Percentiles rank a stretch among this genome's conserved stretches.
Conservation (phyloP, 2,797 vertebrate species). For the Falco cherrug region DNA sequence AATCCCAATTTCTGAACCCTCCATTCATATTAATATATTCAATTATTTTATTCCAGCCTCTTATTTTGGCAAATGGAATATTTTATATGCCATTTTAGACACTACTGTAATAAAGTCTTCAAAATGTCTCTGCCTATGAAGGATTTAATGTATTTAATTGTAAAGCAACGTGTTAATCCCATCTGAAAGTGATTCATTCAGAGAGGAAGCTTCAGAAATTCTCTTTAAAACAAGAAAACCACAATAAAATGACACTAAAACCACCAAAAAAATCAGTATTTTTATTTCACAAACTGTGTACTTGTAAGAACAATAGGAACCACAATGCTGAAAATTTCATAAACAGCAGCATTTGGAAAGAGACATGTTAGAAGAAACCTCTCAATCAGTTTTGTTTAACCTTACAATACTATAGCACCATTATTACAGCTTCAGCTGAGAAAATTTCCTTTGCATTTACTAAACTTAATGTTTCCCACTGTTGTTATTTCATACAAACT, state of each 20-base stretch:
- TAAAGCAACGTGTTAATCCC: background rate
- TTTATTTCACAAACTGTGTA: background rate
- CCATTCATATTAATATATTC: background rate
- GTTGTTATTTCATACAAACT: background rate
- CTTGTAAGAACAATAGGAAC: background rate
- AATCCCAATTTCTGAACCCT: background rate
- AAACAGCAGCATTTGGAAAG: background rate
- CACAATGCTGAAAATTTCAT: background rate
- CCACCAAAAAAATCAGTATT: background rate
- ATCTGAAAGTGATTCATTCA: background rate
- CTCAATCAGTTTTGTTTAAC: background rate
- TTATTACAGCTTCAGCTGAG: background rate
- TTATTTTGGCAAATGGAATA: background rate
- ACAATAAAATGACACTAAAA: background rate
- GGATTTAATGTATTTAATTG: background rate
- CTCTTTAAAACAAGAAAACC: background rate
- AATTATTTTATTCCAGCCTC: accelerated
- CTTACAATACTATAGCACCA: background rate
- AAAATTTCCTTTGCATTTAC: background rate
- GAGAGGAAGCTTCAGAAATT: background rate
- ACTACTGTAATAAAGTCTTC: background rate
- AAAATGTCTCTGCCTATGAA: background rate
- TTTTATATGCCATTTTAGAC: background rate
- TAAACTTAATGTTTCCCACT: background rate
- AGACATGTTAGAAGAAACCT: background rate